These are phyloP conservation scores for Sorex fumeus DNA, from an alignment of 2,113 vertebrate genomes.

Conservation along the genomic window DNA sequence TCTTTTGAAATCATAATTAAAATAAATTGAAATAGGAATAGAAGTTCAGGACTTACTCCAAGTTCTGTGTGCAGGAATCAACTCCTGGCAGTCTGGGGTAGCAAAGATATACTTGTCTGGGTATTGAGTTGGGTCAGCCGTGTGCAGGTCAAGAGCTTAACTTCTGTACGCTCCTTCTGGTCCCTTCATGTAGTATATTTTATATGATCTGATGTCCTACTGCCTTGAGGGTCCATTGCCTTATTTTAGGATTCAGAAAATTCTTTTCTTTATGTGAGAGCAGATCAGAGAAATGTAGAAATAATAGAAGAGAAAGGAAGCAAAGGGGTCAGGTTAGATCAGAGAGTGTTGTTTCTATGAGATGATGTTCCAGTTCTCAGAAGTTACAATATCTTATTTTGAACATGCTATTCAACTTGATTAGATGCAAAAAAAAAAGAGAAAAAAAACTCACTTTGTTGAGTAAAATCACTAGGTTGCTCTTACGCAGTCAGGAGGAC, in stretches of 20 bases:
- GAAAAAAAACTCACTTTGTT: neutral
- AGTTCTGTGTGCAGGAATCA: too few relatives aligned
- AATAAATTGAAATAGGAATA: neutral
- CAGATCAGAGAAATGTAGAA: neutral
- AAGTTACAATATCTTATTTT: neutral
- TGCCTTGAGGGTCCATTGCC: neutral
- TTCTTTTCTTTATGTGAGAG: constrained; percentile 1
- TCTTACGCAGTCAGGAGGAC: neutral
- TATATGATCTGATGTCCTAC: neutral
- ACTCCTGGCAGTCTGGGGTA: too few relatives aligned
- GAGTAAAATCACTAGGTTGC: neutral
- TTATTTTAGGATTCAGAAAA: neutral
- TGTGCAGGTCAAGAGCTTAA: neutral
- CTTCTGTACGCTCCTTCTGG: too few relatives aligned
- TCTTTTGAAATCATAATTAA: neutral
- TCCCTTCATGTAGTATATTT: neutral
- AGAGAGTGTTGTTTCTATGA: neutral
- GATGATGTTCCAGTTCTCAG: neutral
- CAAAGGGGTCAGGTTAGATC: neutral
- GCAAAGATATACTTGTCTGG: too few relatives aligned
- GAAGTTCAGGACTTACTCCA: neutral
- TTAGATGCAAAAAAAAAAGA: neutral
- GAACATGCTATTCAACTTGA: neutral
- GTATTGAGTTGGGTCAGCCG: too few relatives aligned
- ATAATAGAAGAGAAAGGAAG: neutral